Evolutionary conservation across 2,888 invertebrate species (phyloP), one percentile per base, ranked within the genome.

Genomic region (Zygaena filipendulae): DNA sequence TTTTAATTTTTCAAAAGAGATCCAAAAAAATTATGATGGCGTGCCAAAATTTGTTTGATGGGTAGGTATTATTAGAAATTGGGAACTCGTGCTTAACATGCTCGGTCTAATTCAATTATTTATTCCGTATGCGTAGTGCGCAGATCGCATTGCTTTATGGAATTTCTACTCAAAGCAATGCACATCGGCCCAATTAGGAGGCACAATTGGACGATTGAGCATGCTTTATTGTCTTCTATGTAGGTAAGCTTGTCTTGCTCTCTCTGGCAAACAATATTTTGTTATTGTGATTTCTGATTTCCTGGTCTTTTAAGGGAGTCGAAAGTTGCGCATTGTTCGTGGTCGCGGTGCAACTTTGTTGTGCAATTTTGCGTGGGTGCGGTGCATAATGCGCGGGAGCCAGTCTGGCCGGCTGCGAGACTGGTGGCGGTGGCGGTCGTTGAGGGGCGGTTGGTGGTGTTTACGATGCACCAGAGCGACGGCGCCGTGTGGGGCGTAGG

Each of bases 401-500:
- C 68, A 49, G 72, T 70, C 71, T 68, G 66, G 61, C 42, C 54
- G 52, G 47, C 45, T 53, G 47, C 40, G 43, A 36, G 39, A 43
- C 40, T 42, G 49, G 50, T 37, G 40, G 41, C 36, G 41, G 36
- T 39, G 47, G 41, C 25, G 38, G 38, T 59, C 56, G 57, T 56
- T 53, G 61, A 60, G 67, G 69, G 67, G 67, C 60, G 62, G 60
- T 54, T 52, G 60, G 69, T 66, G 69, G 72, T 68, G 69, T 59
- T 55, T 57, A 54, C 67, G 68, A 57, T 69, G 71, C 70, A 67
- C 59, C 59, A 63, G 49, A 49, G 59, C 53, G 54, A 39, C 57
- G 69, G 61, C 66, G 67, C 59, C 69, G 66, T 63, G 72, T 66
- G 74, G 72, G 77, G 72, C 75, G 74, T 71, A 72, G 77, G 75